Base-by-base conservation (phyloP, 2,797 vertebrate species). In the Anisognathus igniventris region DNA sequence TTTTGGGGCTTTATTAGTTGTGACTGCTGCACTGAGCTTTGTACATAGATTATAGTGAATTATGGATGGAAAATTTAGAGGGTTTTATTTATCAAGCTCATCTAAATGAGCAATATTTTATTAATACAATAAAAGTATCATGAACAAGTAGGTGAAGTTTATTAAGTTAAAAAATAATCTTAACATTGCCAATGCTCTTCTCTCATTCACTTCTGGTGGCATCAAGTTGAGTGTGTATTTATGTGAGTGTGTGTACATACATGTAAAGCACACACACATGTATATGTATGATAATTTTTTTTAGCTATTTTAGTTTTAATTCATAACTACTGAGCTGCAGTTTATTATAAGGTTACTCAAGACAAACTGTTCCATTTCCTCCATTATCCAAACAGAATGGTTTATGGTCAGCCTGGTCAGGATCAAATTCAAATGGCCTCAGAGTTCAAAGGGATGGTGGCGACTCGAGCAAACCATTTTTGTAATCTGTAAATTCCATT, bases 331-430 rank as follows among this genome's bases (percentile, higher is more conserved):
- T 23, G 45, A 94, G 85, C 85, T 93, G 3, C 83, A 96, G 86
- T 88, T 96, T 97, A 96, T 96, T 96, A 74, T 86, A 92, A 96
- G 90, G 85, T 95, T 96, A 90, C 92, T 79, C 80, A 77, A 97
- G 92, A 94, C 85, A 95, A 97, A 95, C 66, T 81, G 22, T 93
- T 96, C 90, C 93, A 78, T 95, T 96, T 96, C 96, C 92, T 97
- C 72, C 82, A 45, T 89, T 96, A 85, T 96, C 93, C 94, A 84
- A 86, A 96, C 71, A 95, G 78, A 90, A 83, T 84, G 56, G 93
- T 96, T 78, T 96, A 95, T 97, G 94, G 66, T 92, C 82, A 93
- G 72, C 72, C 67, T 95, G 79, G 88, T 94, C 90, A 93, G 92
- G 86, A 92, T 86, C 94, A 71, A 87, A 95, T 96, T 96, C 92